Evolutionary conservation across 2,888 invertebrate genomes (phyloP).

Genomic region (Cyclophora punctaria): DNA sequence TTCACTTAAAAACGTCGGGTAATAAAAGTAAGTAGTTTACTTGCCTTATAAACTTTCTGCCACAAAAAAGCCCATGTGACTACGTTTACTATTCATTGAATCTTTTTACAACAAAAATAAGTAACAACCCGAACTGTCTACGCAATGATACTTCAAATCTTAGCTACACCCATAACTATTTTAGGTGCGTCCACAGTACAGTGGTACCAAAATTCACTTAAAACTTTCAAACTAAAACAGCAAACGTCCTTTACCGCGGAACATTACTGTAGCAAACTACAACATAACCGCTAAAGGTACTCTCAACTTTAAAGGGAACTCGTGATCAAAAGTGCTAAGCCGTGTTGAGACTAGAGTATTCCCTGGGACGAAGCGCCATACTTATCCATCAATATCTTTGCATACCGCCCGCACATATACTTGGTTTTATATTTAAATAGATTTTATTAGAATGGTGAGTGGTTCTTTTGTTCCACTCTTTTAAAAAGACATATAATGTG

Average conservation of each 20-base stretch:
- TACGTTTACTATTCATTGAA: too few species aligned
- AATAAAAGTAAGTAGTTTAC: too few species aligned
- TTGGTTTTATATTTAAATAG: slow-evolving; percentile 1
- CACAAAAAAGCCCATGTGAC: too few species aligned
- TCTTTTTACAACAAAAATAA: too few species aligned
- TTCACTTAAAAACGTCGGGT: too few species aligned
- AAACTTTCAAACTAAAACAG: slow-evolving; percentile 3
- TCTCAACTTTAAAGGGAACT: slow-evolving; percentile 46
- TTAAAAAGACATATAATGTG: too few species aligned
- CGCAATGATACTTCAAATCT: too few species aligned
- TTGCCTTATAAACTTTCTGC: too few species aligned
- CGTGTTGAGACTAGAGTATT: slow-evolving; percentile 67
- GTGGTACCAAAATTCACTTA: slow-evolving; percentile 1
- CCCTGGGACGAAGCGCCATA: slow-evolving; percentile 53
- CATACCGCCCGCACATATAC: slow-evolving; percentile 35
- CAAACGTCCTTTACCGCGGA: slow-evolving; percentile 5
- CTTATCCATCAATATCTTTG: slow-evolving; percentile 76
- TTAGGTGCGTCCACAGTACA: too few species aligned
- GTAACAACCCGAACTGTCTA: too few species aligned
- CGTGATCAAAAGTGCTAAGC: slow-evolving; percentile 69
- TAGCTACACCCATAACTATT: too few species aligned
- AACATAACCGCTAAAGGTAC: slow-evolving; percentile 31
- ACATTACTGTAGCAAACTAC: slow-evolving; percentile 13
- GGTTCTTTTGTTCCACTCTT: too few species aligned
- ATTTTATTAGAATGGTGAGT: background rate